Evolutionary conservation across 2,113 vertebrate species (phyloP).

Genomic region (Onychostruthus taczanowskii): DNA sequence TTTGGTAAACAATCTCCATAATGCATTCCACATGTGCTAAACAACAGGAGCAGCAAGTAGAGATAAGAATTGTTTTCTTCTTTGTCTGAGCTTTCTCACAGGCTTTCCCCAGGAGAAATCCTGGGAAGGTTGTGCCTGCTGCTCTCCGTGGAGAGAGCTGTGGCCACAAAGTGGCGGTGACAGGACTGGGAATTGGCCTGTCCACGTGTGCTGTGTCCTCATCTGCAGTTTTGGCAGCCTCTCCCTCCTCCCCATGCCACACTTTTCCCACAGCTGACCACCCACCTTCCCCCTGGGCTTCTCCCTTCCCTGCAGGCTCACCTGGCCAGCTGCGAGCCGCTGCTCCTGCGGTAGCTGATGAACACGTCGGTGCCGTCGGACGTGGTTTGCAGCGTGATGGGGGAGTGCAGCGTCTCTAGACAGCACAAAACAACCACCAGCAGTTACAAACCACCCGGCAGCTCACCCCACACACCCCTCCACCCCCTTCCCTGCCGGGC

Average conservation of each 20-base stretch:
- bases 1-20: too few relatives aligned
- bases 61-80: too few relatives aligned
- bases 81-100: too few relatives aligned
- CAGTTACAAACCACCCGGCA: not conserved
- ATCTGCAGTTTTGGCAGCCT: not conserved
- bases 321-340: slow-evolving; percentile 96
- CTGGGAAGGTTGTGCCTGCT: too few relatives aligned
- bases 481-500: rapidly evolving
- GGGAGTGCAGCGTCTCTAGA: slow-evolving; percentile 77
- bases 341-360: slow-evolving; percentile 93
- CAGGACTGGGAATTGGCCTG: not conserved
- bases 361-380: slow-evolving; percentile 88
- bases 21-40: too few relatives aligned
- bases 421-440: not conserved
- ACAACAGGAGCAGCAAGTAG: too few relatives aligned
- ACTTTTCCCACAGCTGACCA: not conserved
- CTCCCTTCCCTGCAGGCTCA: not conserved
- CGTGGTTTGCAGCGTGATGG: slow-evolving; percentile 67
- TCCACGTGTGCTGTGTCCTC: not conserved
- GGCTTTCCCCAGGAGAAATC: too few relatives aligned
- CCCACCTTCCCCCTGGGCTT: not conserved
- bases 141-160: too few relatives aligned
- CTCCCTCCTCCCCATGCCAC: not conserved
- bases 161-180: not conserved
- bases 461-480: not conserved